Base-by-base conservation (phyloP, 2,797 vertebrate genomes). In the Neomorphus geoffroyi region DNA sequence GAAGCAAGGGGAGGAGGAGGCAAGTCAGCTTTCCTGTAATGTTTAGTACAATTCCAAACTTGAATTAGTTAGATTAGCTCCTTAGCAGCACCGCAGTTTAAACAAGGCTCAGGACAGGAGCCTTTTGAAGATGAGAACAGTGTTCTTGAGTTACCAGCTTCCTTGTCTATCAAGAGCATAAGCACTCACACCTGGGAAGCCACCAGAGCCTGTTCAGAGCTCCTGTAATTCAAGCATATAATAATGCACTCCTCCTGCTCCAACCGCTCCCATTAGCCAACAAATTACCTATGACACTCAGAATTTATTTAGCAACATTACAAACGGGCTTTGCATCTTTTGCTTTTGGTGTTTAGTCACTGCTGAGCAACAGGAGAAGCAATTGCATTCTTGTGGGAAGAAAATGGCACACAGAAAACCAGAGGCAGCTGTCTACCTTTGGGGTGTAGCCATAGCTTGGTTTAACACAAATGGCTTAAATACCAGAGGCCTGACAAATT, bases 261-360 rank as follows among this genome's bases (percentile, higher is more conserved):
- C 71, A 48, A 14, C 69, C 33, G 4, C 67, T 82, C 72, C 80
- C 54, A 62, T 28, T 6, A 61, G 32, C 65, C 50, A 58, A 17
- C 2, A 0, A 72, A 39, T 62, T 66, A 87, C 75, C 54, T 65
- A 28, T 0, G 0, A 65, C 48, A 51, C 39, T 78, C 82, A 58
- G 66, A 58, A 58, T 71, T 85, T 75, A 87, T 67, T 89, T 80
- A 92, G 81, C 73, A 92, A 66, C 69, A 35, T 74, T 80, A 91
- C 53, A 60, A 85, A 91, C 7, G 58, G 58, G 53, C 45, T 93
- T 67, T 51, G 61, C 81, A 30, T 83, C 50, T 62, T 80, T 14
- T 57, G 43, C 46, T 74, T 54, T 30, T 48, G 62, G 43, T 78
- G n/a, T 80, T 90, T 71, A 73, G 26, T 17, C 80, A 51, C 46